These are phyloP conservation scores for Polyommatus icarus DNA, from an alignment of 2,888 invertebrate genomes.

Conservation along the genomic window DNA sequence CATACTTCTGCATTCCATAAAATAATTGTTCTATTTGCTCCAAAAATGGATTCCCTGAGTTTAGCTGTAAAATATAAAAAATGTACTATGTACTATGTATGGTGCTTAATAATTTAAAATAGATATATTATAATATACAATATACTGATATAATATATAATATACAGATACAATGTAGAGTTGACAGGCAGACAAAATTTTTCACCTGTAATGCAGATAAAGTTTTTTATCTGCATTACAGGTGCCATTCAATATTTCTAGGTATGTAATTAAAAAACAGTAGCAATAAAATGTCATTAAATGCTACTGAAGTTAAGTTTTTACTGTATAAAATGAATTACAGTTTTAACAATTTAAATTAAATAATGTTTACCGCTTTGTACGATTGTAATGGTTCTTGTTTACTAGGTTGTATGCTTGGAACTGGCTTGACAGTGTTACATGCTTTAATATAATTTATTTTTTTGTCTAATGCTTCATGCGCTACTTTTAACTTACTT, in stretches of 20 bases:
- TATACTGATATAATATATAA: no score
- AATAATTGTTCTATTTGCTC: conserved; percentile 67
- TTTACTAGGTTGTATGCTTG: not conserved
- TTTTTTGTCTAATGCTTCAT: conserved; percentile 64
- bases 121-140: no score
- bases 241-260: no score
- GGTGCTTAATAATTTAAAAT: no score
- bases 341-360: not conserved
- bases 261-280: no score
- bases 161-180: no score
- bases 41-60: conserved; percentile 59
- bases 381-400: not conserved
- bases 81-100: no score
- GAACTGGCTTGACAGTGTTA: not conserved
- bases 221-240: no score
- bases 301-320: no score
- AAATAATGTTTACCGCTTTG: not conserved
- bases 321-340: not conserved
- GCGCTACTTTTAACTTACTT: conserved; percentile 59
- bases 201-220: no score
- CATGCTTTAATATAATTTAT: conserved; percentile 61
- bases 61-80: conserved; percentile 48
- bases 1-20: conserved; percentile 84
- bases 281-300: no score
- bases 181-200: no score